Conservation (phyloP, 2,888 invertebrate genomes). For the Pristionchus exspectatus region DNA sequence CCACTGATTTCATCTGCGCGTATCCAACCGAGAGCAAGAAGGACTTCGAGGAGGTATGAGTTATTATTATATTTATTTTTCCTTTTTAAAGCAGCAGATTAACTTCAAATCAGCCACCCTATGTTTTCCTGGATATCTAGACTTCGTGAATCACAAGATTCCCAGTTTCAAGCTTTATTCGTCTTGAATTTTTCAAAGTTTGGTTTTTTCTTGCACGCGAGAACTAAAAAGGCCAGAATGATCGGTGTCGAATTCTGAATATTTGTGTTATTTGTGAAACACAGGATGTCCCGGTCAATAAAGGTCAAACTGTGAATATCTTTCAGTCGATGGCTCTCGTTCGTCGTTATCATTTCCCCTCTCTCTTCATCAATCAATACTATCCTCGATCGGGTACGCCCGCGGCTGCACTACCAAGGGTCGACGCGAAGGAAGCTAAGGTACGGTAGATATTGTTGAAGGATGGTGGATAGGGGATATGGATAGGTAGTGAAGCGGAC, state of each 20-base stretch:
- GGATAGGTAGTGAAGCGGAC: neutral
- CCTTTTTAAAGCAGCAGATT: no score
- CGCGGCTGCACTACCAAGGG: conserved; percentile 90
- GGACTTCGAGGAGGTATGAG: conserved; percentile 87
- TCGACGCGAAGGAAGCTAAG: conserved; percentile 46
- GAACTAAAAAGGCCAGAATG: no score
- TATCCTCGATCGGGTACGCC: conserved; percentile 96
- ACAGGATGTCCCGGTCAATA: neutral
- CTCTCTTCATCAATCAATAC: conserved; percentile 96
- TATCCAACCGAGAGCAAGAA: conserved; percentile 95
- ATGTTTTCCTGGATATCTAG: no score
- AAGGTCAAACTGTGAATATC: no score
- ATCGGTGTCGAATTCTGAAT: neutral
- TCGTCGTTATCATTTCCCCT: conserved; percentile 87
- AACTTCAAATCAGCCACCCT: no score
- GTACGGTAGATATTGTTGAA: conserved; percentile 16
- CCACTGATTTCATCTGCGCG: conserved; percentile 98
- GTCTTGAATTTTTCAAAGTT: neutral
- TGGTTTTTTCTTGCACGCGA: no score
- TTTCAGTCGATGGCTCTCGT: conserved; percentile 49
- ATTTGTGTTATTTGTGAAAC: neutral
- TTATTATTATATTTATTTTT: neutral
- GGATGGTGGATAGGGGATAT: neutral
- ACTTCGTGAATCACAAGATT: no score
- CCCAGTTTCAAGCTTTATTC: neutral